Evolutionary conservation across 2,113 vertebrate genomes (phyloP).

Genomic region (Laticauda colubrina): DNA sequence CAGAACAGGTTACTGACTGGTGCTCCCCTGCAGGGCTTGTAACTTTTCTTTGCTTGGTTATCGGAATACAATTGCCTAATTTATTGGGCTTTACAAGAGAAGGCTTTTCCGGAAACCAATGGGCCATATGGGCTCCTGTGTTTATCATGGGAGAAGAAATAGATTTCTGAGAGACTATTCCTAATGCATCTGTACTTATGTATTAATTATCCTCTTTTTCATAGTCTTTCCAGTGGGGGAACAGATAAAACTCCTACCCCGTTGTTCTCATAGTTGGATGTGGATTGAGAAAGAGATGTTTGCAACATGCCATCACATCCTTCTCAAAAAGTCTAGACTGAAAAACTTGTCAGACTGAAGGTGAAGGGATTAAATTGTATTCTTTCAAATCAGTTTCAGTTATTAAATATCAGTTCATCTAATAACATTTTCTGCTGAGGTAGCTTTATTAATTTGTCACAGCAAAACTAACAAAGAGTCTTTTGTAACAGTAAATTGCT

Average conservation of each 20-base stretch:
- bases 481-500: neutral
- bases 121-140: neutral
- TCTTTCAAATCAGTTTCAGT: neutral
- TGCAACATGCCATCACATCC: neutral
- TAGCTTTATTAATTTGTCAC: neutral
- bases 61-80: neutral
- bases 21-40: neutral
- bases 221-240: neutral
- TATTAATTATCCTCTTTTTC: neutral
- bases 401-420: neutral
- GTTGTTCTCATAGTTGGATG: neutral
- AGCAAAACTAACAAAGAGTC: neutral
- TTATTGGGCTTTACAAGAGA: neutral
- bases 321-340: neutral
- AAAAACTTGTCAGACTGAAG: neutral
- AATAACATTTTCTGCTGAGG: neutral
- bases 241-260: neutral
- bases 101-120: neutral
- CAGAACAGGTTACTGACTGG: conserved; percentile 4
- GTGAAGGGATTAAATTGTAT: too few relatives aligned
- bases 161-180: neutral
- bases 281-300: neutral
- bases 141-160: neutral
- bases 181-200: neutral
- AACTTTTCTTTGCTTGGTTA: neutral